Evolutionary conservation across 2,888 invertebrate genomes (phyloP).

Genomic region (Folsomia manolachei): DNA sequence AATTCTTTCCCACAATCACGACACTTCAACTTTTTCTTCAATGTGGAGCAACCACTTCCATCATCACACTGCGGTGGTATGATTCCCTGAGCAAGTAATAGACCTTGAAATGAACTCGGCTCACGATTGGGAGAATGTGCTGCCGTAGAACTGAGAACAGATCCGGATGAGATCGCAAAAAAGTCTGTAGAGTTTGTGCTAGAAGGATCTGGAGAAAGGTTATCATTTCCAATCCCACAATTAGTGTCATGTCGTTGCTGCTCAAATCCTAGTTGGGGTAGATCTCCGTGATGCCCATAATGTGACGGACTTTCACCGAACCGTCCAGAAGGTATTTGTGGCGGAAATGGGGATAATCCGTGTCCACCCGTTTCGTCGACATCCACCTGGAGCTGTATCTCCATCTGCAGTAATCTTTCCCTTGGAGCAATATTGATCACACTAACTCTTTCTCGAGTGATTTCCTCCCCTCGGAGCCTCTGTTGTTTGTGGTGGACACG

Average conservation of each 20-base stretch:
- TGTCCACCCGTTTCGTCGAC: not conserved
- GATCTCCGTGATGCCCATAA: not conserved
- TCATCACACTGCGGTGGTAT: not conserved
- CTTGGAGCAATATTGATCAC: slow-evolving; percentile 9
- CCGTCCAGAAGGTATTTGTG: too few species aligned
- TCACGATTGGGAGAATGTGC: not conserved
- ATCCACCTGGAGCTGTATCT: not conserved
- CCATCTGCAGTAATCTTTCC: not conserved
- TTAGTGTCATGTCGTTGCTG: too few species aligned
- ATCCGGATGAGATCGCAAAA: slow-evolving; percentile 8
- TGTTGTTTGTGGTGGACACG: not conserved
- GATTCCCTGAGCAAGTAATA: not conserved
- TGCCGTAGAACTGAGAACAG: not conserved
- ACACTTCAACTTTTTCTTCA: slow-evolving; percentile 62
- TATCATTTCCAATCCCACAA: not conserved
- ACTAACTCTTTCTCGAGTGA: not conserved
- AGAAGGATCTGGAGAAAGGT: not conserved
- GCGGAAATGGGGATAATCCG: not conserved
- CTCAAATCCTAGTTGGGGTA: not conserved
- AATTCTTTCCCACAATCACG: slow-evolving; percentile 71
- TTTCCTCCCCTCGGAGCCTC: not conserved
- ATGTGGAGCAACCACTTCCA: not conserved
- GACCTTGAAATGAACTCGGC: not conserved
- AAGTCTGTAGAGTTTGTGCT: not conserved
- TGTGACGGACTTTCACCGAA: not conserved